Percentiles rank a stretch among this genome's conserved stretches.
phyloP scores from a whole-genome alignment of 2,888 invertebrate genomes.

The Torymus aiolomorphi region DNA sequence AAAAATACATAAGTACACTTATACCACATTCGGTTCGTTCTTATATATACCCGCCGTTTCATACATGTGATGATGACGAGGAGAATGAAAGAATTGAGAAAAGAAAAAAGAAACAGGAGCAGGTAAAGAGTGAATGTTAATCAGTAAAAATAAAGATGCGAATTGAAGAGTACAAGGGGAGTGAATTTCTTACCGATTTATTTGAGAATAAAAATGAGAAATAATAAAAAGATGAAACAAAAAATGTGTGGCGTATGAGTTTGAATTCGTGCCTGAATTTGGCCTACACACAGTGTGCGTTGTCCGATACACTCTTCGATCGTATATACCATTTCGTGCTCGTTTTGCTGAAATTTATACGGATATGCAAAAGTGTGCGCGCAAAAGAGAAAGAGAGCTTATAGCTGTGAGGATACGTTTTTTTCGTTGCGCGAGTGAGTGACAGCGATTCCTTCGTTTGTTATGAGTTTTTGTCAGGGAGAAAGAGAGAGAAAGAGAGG shows the following conservation, averaged over 20 bases:
- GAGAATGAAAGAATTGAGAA: constrained; percentile 49
- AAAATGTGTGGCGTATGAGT: constrained; percentile 16
- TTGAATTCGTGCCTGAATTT: constrained; percentile 46
- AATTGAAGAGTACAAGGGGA: constrained; percentile 3
- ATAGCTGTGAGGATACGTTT: too few relatives aligned
- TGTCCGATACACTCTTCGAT: constrained; percentile 16
- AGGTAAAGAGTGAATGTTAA: constrained; percentile 54
- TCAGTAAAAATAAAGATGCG: constrained; percentile 46
- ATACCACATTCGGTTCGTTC: constrained; percentile 62
- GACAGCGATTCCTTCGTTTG: constrained; percentile 39
- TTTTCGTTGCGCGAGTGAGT: constrained; percentile 46
- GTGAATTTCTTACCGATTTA: constrained; percentile 10
- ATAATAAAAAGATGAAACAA: constrained; percentile 34
- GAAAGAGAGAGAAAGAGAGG: background rate
- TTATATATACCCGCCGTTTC: constrained; percentile 42
- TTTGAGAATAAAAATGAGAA: constrained; percentile 47
- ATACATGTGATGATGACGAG: constrained; percentile 55
- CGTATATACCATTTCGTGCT: too few relatives aligned
- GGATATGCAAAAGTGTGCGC: too few relatives aligned
- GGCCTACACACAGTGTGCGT: constrained; percentile 13
- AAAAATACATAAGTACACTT: constrained; percentile 24
- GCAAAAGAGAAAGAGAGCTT: background rate
- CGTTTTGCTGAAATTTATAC: too few relatives aligned
- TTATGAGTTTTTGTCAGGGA: constrained; percentile 43
- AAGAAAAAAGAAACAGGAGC: constrained; percentile 43